Evolutionary conservation across 2,113 vertebrate species (phyloP).

Genomic region (Coturnix japonica): DNA sequence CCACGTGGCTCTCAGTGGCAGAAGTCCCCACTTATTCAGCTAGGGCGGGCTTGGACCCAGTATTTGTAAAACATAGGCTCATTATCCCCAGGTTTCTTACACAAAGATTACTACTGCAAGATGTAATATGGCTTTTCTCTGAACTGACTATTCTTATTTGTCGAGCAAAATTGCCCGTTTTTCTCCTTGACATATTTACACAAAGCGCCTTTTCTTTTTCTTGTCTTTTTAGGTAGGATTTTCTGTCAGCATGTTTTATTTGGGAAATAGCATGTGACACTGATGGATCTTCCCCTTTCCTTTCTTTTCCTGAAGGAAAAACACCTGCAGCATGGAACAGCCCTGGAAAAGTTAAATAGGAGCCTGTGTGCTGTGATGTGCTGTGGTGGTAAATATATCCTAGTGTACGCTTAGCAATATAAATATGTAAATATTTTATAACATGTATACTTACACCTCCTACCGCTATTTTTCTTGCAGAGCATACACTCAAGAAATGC

Average conservation of each 20-base stretch:
- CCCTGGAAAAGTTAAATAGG: slow-evolving; percentile 34
- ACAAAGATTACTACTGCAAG: slow-evolving; percentile 5
- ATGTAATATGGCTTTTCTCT: slow-evolving; percentile 25
- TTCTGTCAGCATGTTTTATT: slow-evolving; percentile 39
- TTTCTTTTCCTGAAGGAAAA: slow-evolving; percentile 45
- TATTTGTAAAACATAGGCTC: not conserved
- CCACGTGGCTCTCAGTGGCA: not conserved
- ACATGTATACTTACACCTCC: not conserved
- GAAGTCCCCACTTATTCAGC: not conserved
- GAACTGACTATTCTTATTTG: not conserved
- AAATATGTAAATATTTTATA: slow-evolving; percentile 74
- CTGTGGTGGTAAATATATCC: not conserved
- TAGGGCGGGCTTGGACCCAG: not conserved
- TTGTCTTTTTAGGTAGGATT: slow-evolving; percentile 10
- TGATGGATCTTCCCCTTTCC: slow-evolving; percentile 26
- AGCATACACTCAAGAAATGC: slow-evolving; percentile 1
- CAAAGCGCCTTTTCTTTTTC: slow-evolving; percentile 25
- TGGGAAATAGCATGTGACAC: slow-evolving; percentile 17
- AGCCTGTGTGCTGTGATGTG: not conserved
- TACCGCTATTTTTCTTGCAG: slow-evolving; percentile 3
- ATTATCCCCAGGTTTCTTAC: not conserved
- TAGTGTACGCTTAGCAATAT: slow-evolving; percentile 28
- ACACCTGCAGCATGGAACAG: slow-evolving; percentile 34
- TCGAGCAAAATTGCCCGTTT: not conserved
- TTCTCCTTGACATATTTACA: slow-evolving; percentile 3